Conservation (phyloP, 2,113 vertebrate species). For the Chloroceryle aenea region DNA sequence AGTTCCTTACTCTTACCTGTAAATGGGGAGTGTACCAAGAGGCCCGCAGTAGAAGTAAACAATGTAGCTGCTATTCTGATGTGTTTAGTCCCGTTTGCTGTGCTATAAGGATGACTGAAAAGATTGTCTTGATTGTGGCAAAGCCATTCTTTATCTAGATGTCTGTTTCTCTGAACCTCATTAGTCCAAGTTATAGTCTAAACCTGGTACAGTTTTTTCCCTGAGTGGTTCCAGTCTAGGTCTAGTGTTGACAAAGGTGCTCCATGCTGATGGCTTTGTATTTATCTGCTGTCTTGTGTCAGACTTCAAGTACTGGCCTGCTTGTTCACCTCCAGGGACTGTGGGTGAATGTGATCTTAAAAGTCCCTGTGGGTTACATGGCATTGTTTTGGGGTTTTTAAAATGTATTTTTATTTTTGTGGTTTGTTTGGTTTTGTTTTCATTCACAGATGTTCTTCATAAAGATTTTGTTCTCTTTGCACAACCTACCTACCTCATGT, state of each 20-base stretch:
- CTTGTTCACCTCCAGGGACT: not conserved
- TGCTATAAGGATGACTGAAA: not conserved
- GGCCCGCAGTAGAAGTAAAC: not conserved
- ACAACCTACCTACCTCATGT: not conserved
- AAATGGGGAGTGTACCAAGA: accelerated
- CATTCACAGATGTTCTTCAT: not conserved
- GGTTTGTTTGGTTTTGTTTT: not conserved
- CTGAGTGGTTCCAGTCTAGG: not conserved
- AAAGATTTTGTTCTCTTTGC: not conserved
- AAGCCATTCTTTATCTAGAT: not conserved
- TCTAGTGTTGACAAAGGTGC: not conserved
- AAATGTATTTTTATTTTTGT: no score
- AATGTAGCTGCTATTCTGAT: not conserved
- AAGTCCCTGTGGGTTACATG: not conserved
- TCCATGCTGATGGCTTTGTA: not conserved
- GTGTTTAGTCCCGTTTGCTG: not conserved
- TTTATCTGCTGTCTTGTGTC: not conserved
- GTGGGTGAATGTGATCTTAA: not conserved
- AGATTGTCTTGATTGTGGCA: not conserved
- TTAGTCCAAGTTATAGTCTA: not conserved
- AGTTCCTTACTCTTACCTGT: not conserved
- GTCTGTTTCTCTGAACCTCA: not conserved
- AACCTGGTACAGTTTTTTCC: not conserved
- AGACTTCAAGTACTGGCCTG: not conserved
- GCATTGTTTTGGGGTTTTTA: not conserved